phyloP scores from a whole-genome alignment of 2,113 vertebrate species.

The Pantherophis guttatus region DNA sequence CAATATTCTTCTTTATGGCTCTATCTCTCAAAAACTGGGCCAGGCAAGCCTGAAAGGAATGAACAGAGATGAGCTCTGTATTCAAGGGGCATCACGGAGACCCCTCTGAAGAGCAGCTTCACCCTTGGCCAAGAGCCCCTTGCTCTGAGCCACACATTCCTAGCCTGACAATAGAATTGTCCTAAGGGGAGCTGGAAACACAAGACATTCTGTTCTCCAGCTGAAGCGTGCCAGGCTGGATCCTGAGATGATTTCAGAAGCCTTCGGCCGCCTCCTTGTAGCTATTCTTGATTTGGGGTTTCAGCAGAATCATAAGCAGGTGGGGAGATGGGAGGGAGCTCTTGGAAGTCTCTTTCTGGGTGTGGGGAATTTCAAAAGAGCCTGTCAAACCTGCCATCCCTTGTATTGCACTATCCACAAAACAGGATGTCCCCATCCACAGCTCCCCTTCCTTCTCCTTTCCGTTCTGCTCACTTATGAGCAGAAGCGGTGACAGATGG shows the following conservation, averaged over 20 bases:
- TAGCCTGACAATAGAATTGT: background rate
- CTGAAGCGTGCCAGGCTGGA: background rate
- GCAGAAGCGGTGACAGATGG: background rate
- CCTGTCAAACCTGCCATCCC: background rate
- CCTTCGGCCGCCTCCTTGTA: background rate
- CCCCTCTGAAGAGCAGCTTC: background rate
- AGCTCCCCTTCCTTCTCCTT: background rate
- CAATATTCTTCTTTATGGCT: conserved; percentile 56
- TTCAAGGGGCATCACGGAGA: conserved; percentile 3
- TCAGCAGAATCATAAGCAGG: background rate
- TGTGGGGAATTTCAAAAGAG: background rate
- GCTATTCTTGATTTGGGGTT: background rate
- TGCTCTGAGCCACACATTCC: background rate
- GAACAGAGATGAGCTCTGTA: conserved; percentile 21
- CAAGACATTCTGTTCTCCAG: background rate
- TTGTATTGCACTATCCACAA: background rate
- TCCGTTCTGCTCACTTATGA: background rate
- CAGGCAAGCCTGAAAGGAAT: background rate
- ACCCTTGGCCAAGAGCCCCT: background rate
- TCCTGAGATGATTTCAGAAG: background rate
- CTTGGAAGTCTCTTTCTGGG: background rate
- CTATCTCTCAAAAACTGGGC: conserved; percentile 20
- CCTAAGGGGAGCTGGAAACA: background rate
- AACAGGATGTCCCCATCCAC: background rate
- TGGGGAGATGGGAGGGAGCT: background rate